Base-by-base conservation (phyloP, 1,140 invertebrate species). In the Triops longicaudatus region DNA sequence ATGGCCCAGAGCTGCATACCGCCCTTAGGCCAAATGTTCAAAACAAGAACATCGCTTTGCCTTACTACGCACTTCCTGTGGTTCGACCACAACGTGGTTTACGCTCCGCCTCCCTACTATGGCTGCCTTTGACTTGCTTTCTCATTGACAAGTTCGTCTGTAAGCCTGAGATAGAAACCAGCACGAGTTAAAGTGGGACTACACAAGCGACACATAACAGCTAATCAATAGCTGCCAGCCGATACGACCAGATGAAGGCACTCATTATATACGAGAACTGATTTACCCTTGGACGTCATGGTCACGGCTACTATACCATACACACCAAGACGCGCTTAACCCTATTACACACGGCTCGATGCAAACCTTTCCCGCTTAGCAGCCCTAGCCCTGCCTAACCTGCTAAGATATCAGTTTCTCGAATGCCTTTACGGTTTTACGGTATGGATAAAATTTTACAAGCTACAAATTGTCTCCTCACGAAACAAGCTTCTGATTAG, bases 31-130 rank as follows among this genome's bases (percentile, higher is more conserved):
- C 50, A 63, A 63, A 63, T 22, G 50, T 22, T 63, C 17, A 63
- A 22, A 22, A 63, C 17, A 63, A 63, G 22, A 63, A 63, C 14
- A 17, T 0, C 14, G 14, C 50, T 63, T 17, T 63, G 50, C 4
- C n/a, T 63, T 63, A 63, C 50, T 63, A 63, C 50, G 50, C 50
- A 63, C 50, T 63, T 63, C 50, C 50, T 63, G 50, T 63, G 14
- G 14, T 63, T 63, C 50, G 50, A 63, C 50, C 14, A 63, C 50
- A 63, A 63, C 50, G 50, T 63, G 50, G 50, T 22, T 63, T 22
- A 63, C 14, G 14, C 50, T 22, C 50, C 50, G 50, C 50, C 50
- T 63, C 22, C 11, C 50, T 63, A 63, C 17, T n/a, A 63, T 63
- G 50, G 50, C n/a, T 9, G 3, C 50, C 50, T 14, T 63, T 10